These are phyloP conservation scores for Antechinus stuartii DNA, from an alignment of 2,113 vertebrate genomes.

Conservation along the genomic window DNA sequence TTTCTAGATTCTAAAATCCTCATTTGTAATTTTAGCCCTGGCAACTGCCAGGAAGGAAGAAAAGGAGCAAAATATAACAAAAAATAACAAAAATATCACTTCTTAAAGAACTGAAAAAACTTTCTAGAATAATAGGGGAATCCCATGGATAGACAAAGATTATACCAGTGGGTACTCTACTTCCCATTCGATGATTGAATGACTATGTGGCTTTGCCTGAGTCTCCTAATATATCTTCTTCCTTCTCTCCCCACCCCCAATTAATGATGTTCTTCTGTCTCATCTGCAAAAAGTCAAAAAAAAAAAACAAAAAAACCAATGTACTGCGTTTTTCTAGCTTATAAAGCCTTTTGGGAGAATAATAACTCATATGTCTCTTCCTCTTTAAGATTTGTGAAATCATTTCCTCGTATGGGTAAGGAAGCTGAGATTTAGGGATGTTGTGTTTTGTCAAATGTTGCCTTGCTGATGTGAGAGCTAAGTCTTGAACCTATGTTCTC, in stretches of 20 bases:
- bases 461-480: neutral
- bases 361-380: constrained; percentile 23
- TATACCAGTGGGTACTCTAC: neutral
- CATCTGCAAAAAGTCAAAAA: neutral
- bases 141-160: neutral
- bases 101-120: constrained; percentile 42
- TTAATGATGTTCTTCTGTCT: neutral
- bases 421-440: neutral
- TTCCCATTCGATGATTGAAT: neutral
- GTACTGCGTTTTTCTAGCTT: neutral
- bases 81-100: constrained; percentile 49
- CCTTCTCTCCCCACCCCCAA: neutral
- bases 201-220: constrained; percentile 5
- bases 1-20: neutral
- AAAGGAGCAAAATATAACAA: constrained; percentile 21
- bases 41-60: neutral
- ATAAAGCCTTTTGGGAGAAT: constrained; percentile 20
- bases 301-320: no score
- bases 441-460: neutral
- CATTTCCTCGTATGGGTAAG: neutral
- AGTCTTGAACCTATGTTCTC: neutral
- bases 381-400: neutral
- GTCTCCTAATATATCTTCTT: neutral
- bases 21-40: constrained; percentile 19
- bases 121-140: neutral